Conservation (phyloP, 1,140 invertebrate genomes). For the Nilaparvata lugens region DNA sequence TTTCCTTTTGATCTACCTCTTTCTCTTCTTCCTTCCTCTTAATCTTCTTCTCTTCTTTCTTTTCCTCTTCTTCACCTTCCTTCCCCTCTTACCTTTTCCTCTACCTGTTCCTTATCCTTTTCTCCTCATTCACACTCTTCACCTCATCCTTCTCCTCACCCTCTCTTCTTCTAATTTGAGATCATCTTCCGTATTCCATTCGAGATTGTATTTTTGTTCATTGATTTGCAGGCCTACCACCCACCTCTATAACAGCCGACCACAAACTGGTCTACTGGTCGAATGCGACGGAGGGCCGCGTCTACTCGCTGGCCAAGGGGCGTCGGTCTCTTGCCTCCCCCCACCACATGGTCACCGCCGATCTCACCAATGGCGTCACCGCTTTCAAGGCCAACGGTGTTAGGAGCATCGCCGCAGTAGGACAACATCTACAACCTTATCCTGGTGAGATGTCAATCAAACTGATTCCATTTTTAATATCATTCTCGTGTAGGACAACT, state of each 20-base stretch:
- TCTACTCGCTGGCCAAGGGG: constrained; percentile 54
- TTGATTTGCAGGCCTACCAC: constrained; percentile 37
- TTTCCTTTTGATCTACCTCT: neutral
- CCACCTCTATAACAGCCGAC: constrained; percentile 52
- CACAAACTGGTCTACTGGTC: constrained; percentile 61
- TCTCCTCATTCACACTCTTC: no score
- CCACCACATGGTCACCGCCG: constrained; percentile 1
- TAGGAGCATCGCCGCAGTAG: constrained; percentile 54
- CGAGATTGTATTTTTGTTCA: no score
- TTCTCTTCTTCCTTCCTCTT: neutral
- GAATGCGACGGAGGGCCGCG: constrained; percentile 44
- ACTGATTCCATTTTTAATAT: no score
- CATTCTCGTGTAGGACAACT: no score
- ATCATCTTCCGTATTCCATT: no score
- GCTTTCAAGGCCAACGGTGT: constrained; percentile 26
- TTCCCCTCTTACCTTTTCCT: no score
- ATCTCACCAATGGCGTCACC: constrained; percentile 7
- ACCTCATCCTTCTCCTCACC: no score
- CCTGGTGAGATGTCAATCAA: constrained; percentile 33
- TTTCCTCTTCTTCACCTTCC: no score
- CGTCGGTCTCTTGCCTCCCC: neutral
- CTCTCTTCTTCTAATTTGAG: no score
- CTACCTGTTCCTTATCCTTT: neutral
- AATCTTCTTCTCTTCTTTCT: no score
- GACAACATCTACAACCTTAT: constrained; percentile 64